Evolutionary conservation across 2,888 invertebrate species (phyloP).

Genomic region (Ichneumon xanthorius): DNA sequence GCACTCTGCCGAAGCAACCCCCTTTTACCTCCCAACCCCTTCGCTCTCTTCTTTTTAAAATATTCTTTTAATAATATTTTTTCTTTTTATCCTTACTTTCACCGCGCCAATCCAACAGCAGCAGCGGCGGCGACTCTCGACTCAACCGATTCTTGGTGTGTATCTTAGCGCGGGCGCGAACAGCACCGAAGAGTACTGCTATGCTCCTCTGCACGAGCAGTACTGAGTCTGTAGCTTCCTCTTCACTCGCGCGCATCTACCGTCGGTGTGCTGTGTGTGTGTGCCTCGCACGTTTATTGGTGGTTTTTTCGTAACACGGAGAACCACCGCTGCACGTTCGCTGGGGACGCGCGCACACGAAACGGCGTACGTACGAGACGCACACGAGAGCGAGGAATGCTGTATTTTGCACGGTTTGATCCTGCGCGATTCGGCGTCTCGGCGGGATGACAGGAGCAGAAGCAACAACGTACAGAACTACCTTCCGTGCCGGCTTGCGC

Average conservation of each 20-base stretch:
- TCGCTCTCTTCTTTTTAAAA: conserved; percentile 23
- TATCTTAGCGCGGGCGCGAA: conserved; percentile 51
- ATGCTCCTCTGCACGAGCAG: conserved; percentile 55
- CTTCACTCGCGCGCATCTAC: conserved; percentile 2
- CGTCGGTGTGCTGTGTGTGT: not conserved
- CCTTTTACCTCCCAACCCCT: conserved; percentile 1
- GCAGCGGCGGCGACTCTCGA: conserved; percentile 11
- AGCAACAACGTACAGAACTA: conserved; percentile 37
- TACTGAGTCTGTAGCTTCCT: conserved; percentile 41
- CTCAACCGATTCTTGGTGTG: conserved; percentile 30
- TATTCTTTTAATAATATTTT: conserved; percentile 7
- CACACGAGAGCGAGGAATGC: conserved; percentile 5
- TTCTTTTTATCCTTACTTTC: conserved; percentile 1
- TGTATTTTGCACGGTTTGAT: conserved; percentile 9
- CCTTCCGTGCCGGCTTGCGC: conserved; percentile 64
- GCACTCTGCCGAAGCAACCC: conserved; percentile 38
- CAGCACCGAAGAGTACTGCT: conserved; percentile 54
- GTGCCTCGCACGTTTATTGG: conserved; percentile 10
- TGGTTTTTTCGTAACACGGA: conserved; percentile 4
- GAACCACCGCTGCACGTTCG: conserved; percentile 26
- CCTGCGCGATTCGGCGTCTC: conserved; percentile 47
- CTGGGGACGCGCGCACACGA: conserved; percentile 28
- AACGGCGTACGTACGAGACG: conserved; percentile 12
- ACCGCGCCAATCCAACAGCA: conserved; percentile 17
- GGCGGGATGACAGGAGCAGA: conserved; percentile 45